Percentiles rank a stretch among this genome's conserved stretches.
phyloP scores from a whole-genome alignment of 2,888 invertebrate genomes.

The Microchrysa polita region DNA sequence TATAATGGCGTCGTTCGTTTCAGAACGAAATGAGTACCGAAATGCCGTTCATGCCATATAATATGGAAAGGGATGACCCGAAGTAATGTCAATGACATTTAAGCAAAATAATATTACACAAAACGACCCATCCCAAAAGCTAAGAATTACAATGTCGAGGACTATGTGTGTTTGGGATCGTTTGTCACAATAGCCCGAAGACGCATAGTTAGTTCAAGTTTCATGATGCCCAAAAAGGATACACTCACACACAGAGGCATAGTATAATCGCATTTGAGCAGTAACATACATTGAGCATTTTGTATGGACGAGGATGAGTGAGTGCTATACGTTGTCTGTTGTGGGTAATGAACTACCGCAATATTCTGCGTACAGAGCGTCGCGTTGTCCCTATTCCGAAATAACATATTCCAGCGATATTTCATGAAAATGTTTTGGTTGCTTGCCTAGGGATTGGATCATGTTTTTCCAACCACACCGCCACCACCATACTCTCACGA shows the following conservation, averaged over 20 bases:
- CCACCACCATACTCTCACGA: too few relatives aligned
- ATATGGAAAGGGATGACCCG: slow-evolving; percentile 6
- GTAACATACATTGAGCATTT: not conserved
- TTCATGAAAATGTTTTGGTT: too few relatives aligned
- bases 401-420: too few relatives aligned
- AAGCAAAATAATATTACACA: not conserved
- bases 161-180: not conserved
- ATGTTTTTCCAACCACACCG: too few relatives aligned
- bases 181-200: slow-evolving; percentile 27
- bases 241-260: slow-evolving; percentile 4
- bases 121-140: not conserved
- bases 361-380: too few relatives aligned
- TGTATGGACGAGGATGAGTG: too few relatives aligned
- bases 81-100: slow-evolving; percentile 17
- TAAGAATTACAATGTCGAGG: not conserved
- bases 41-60: slow-evolving; percentile 9
- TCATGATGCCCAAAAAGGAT: slow-evolving; percentile 27
- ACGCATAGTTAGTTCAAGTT: slow-evolving; percentile 18
- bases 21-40: not conserved
- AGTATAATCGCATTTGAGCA: slow-evolving; percentile 15
- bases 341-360: too few relatives aligned
- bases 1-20: not conserved
- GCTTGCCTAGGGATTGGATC: too few relatives aligned
- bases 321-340: too few relatives aligned
- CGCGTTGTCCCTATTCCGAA: too few relatives aligned